These are phyloP conservation scores for Halesus radiatus DNA, from an alignment of 1,140 invertebrate species.

Conservation along the genomic window DNA sequence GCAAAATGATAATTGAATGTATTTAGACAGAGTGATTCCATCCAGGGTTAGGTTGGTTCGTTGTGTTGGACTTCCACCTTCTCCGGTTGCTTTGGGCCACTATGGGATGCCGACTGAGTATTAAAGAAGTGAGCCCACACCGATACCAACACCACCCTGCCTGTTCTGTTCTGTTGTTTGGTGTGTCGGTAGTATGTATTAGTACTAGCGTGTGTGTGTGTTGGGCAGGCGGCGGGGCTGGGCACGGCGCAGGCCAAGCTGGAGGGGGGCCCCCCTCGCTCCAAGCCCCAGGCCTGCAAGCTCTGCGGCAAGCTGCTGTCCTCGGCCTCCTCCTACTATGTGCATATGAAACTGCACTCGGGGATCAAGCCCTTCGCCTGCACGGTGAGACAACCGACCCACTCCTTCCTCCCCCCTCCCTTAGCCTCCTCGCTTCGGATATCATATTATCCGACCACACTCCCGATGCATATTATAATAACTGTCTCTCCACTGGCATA, in stretches of 20 bases:
- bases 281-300: conserved; percentile 81
- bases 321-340: conserved; percentile 83
- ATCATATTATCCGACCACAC: background rate
- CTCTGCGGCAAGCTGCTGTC: conserved; percentile 82
- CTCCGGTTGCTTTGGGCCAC: too few relatives aligned
- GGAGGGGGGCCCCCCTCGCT: conserved; percentile 63
- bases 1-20: too few relatives aligned
- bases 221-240: conserved; percentile 66
- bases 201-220: conserved; percentile 56
- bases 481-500: too few relatives aligned
- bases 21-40: background rate
- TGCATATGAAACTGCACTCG: conserved; percentile 85
- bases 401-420: background rate
- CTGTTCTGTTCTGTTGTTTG: background rate
- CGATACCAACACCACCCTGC: too few relatives aligned
- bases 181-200: background rate
- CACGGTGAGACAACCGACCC: conserved; percentile 70
- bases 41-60: background rate
- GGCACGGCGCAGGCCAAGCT: conserved; percentile 69
- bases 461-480: too few relatives aligned
- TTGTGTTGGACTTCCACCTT: too few relatives aligned
- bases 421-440: background rate
- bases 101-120: too few relatives aligned
- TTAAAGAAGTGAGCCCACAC: too few relatives aligned
- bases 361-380: conserved; percentile 85